Percentiles rank a stretch among this genome's conserved stretches.
Conservation (phyloP, 1,140 invertebrate species). For the Drosophila melanogaster region DNA sequence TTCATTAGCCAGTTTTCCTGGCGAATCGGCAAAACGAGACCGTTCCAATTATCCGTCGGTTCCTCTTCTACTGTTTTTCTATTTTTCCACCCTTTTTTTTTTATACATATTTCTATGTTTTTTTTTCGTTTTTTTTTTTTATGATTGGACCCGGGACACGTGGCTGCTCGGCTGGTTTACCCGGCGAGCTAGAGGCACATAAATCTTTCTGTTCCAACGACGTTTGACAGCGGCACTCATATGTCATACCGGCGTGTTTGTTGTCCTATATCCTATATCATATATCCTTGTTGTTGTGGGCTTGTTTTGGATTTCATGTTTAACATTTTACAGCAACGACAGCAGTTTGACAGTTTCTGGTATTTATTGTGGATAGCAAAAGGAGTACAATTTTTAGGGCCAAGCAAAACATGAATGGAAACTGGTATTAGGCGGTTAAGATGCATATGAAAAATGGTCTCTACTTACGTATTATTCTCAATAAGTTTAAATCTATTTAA, state of each 20-base stretch:
- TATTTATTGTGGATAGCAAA: slow-evolving; percentile 45
- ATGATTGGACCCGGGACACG: slow-evolving; percentile 23
- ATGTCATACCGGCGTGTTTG: slow-evolving; percentile 43
- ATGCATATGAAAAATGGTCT: too few species aligned
- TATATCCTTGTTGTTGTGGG: slow-evolving; percentile 1
- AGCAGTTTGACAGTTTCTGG: slow-evolving; percentile 58
- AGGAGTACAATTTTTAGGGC: slow-evolving; percentile 26
- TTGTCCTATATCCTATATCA: slow-evolving; percentile 3
- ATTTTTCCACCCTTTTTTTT: neutral
- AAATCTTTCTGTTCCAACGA: slow-evolving; percentile 52
- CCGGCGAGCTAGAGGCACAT: slow-evolving; percentile 23
- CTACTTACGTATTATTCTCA: neutral
- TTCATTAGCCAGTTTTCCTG: slow-evolving; percentile 38
- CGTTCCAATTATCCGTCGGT: slow-evolving; percentile 32
- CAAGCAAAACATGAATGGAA: neutral
- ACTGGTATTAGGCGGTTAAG: neutral
- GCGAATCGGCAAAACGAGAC: slow-evolving; percentile 24
- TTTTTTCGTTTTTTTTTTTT: slow-evolving; percentile 8
- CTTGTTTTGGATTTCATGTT: slow-evolving; percentile 53
- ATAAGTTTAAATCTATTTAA: too few species aligned
- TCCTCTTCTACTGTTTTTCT: neutral
- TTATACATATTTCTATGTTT: neutral
- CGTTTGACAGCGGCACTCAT: slow-evolving; percentile 59
- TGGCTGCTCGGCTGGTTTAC: slow-evolving; percentile 16
- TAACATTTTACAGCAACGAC: slow-evolving; percentile 51